Conservation (phyloP, 1,140 invertebrate genomes). For the Drosophila murphyi region DNA sequence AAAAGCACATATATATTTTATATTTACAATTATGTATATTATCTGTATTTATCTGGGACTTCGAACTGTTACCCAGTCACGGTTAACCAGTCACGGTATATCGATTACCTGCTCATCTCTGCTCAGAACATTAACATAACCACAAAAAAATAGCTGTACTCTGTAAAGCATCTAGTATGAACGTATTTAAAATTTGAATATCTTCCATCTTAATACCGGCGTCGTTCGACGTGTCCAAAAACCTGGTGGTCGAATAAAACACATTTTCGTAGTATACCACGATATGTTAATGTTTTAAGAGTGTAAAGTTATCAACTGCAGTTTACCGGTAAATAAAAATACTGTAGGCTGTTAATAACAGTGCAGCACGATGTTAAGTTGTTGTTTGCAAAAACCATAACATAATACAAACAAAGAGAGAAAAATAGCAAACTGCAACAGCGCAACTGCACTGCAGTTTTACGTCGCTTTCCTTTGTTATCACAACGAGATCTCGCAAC, state of each 20-base stretch:
- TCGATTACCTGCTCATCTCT: too few species aligned
- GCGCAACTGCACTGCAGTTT: conserved; percentile 36
- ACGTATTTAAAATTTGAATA: too few species aligned
- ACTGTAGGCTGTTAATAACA: conserved; percentile 26
- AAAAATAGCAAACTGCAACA: conserved; percentile 40
- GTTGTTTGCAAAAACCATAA: conserved; percentile 5
- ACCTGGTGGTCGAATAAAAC: too few species aligned
- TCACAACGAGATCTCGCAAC: conserved; percentile 20
- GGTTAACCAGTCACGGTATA: too few species aligned
- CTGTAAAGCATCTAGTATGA: background rate
- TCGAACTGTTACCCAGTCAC: too few species aligned
- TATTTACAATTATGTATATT: too few species aligned
- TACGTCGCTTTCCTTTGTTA: conserved; percentile 38
- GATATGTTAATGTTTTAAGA: background rate
- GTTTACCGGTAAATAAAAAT: conserved; percentile 6
- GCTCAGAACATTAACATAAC: background rate
- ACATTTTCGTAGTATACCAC: background rate
- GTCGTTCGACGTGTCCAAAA: too few species aligned
- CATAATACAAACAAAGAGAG: conserved; percentile 26
- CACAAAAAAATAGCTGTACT: background rate
- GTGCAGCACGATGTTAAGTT: conserved; percentile 12
- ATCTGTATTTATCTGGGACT: too few species aligned
- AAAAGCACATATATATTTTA: too few species aligned
- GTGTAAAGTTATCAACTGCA: background rate
- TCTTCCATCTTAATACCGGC: too few species aligned